A percentile compares a stretch with the other conserved stretches of the same genome.
These are phyloP conservation scores for Corythaixoides concolor DNA, from an alignment of 2,113 vertebrate species.

Conservation along the genomic window DNA sequence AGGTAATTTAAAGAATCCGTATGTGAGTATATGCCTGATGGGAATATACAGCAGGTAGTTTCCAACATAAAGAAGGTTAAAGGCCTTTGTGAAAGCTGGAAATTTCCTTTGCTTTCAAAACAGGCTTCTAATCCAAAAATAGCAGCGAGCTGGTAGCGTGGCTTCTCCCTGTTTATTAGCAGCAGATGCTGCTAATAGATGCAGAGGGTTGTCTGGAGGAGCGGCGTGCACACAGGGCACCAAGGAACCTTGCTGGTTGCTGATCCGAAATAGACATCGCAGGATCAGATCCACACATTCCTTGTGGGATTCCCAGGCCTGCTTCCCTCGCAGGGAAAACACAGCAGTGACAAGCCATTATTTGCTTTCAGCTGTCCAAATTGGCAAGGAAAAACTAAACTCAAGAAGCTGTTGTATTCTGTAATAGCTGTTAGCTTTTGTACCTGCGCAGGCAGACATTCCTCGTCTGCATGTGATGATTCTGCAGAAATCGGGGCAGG, in stretches of 20 bases:
- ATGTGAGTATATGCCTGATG: background rate
- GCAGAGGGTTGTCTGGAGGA: slow-evolving; percentile 13
- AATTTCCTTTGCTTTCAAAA: slow-evolving; percentile 56
- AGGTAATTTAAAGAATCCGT: background rate
- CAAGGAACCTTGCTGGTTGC: background rate
- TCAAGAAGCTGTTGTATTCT: background rate
- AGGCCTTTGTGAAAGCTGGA: slow-evolving; percentile 29
- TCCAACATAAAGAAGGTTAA: background rate
- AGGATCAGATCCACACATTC: background rate
- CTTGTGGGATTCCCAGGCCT: background rate
- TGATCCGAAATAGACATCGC: background rate
- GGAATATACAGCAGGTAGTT: slow-evolving; percentile 16
- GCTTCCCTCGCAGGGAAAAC: background rate
- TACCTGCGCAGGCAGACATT: background rate
- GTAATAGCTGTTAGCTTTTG: background rate
- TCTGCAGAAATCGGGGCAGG: background rate
- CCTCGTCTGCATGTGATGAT: background rate
- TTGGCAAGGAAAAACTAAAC: background rate
- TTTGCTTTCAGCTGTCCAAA: background rate
- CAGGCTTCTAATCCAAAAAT: slow-evolving; percentile 42
- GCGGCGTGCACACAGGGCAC: background rate
- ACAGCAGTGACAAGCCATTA: background rate
- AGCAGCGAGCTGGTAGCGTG: slow-evolving; percentile 38
- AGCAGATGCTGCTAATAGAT: slow-evolving; percentile 43
- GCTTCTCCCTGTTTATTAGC: slow-evolving; percentile 46